Percentiles rank a stretch among this genome's conserved stretches.
Conservation (phyloP, 1,140 invertebrate genomes). For the Rhyacophila brunnea region DNA sequence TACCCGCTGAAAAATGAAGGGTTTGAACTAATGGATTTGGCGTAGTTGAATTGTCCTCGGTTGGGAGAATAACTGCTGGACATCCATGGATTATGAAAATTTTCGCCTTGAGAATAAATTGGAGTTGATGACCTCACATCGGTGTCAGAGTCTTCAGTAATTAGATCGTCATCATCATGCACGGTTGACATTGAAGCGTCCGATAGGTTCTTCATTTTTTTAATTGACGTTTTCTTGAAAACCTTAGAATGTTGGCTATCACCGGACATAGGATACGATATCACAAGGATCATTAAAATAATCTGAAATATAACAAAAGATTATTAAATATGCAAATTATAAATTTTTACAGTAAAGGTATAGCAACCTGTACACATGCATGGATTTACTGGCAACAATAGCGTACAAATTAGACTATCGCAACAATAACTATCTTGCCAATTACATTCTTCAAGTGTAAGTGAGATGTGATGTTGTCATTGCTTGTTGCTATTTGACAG, state of each 20-base stretch:
- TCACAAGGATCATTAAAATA: background rate
- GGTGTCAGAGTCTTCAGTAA: slow-evolving; percentile 15
- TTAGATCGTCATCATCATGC: slow-evolving; percentile 5
- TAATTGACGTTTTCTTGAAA: background rate
- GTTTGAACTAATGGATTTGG: background rate
- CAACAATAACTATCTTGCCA: too few relatives aligned
- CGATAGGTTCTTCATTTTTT: slow-evolving; percentile 23
- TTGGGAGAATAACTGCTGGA: background rate
- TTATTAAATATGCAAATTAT: too few relatives aligned
- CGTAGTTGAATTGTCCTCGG: background rate
- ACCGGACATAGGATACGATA: background rate
- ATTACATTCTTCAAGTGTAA: too few relatives aligned
- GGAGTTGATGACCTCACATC: slow-evolving; percentile 11
- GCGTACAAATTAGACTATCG: too few relatives aligned
- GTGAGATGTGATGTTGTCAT: too few relatives aligned
- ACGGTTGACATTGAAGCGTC: slow-evolving; percentile 3
- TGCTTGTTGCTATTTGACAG: too few relatives aligned
- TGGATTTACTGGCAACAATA: too few relatives aligned
- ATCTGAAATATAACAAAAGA: slow-evolving; percentile 5
- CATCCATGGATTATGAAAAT: background rate
- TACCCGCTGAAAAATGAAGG: slow-evolving; percentile 1
- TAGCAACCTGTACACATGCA: too few relatives aligned
- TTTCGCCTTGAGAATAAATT: slow-evolving; percentile 1
- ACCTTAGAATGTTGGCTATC: background rate
- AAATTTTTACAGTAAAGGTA: too few relatives aligned